phyloP scores from a whole-genome alignment of 2,113 vertebrate genomes.

The Rostratula benghalensis region DNA sequence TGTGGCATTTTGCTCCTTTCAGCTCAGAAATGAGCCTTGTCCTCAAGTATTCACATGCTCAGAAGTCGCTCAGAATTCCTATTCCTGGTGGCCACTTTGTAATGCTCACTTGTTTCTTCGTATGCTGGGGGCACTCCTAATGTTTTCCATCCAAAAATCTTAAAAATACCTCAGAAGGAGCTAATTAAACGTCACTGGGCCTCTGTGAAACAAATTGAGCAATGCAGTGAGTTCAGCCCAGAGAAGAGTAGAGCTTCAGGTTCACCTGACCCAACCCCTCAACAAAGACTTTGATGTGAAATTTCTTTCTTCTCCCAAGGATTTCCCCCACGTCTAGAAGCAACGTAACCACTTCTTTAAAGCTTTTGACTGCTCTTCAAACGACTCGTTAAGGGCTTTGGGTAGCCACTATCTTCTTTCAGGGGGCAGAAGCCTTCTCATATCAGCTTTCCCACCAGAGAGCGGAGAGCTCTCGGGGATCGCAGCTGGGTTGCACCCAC shows the following conservation, averaged over 20 bases:
- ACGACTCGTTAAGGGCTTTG: not conserved
- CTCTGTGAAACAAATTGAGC: not conserved
- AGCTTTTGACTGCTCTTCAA: not conserved
- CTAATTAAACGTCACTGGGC: not conserved
- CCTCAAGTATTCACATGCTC: not conserved
- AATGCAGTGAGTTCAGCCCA: not conserved
- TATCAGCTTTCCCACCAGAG: not conserved
- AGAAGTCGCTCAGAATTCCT: not conserved
- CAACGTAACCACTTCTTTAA: not conserved
- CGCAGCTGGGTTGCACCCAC: not conserved
- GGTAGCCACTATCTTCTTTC: not conserved
- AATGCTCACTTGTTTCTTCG: fast-evolving
- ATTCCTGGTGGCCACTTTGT: not conserved
- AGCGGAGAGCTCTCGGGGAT: not conserved
- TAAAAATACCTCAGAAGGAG: not conserved
- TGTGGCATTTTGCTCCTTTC: not conserved
- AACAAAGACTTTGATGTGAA: not conserved
- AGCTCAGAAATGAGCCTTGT: not conserved
- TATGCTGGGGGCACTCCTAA: not conserved
- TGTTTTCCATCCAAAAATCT: not conserved
- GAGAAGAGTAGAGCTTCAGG: not conserved
- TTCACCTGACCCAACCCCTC: not conserved
- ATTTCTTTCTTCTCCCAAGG: not conserved
- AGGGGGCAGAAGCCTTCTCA: not conserved
- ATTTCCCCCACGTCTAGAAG: not conserved